Percentiles rank a stretch among this genome's conserved stretches.
phyloP scores from a whole-genome alignment of 2,888 invertebrate species.

The Dasypolia templi region DNA sequence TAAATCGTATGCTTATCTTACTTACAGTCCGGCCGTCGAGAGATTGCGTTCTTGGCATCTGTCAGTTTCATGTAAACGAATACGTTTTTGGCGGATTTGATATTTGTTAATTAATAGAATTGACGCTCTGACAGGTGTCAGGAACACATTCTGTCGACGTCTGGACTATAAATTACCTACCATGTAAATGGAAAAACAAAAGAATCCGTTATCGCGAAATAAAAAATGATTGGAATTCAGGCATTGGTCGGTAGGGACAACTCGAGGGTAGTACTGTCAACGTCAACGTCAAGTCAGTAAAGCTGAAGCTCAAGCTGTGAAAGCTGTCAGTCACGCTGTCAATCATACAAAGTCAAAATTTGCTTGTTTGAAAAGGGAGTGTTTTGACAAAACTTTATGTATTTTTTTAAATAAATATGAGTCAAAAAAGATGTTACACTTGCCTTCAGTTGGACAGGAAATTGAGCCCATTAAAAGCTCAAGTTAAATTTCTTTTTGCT shows the following conservation, averaged over 20 bases:
- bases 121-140: too few relatives aligned
- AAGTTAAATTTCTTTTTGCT: neutral
- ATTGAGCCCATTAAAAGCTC: constrained; percentile 8
- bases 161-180: neutral
- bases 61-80: too few relatives aligned
- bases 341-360: neutral
- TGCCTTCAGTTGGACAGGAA: constrained; percentile 17
- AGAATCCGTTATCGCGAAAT: too few relatives aligned
- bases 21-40: too few relatives aligned
- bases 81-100: too few relatives aligned
- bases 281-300: too few relatives aligned
- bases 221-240: neutral
- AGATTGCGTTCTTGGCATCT: too few relatives aligned
- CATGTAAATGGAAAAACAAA: neutral
- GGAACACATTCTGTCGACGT: too few relatives aligned
- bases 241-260: neutral
- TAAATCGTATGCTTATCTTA: neutral
- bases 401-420: constrained; percentile 9
- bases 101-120: too few relatives aligned
- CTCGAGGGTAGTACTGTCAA: neutral
- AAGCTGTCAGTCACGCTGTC: neutral
- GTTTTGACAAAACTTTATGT: neutral
- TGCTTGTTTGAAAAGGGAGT: neutral
- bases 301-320: too few relatives aligned
- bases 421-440: constrained; percentile 16